phyloP scores from a whole-genome alignment of 2,888 invertebrate species.

The Agrypnus murinus region DNA sequence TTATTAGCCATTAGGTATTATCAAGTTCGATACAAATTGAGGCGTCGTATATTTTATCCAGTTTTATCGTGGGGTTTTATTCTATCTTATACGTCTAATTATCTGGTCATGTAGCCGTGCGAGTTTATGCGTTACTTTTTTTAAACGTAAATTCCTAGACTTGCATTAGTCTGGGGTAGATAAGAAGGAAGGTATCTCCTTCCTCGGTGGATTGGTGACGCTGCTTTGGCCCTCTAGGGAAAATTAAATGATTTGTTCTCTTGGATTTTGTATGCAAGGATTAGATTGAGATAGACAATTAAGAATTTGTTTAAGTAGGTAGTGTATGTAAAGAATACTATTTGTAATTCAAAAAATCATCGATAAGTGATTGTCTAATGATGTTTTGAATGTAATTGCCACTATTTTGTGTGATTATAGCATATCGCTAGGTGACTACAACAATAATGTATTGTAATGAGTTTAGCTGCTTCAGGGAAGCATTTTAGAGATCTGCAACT shows the following conservation, averaged over 20 bases:
- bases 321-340: too few relatives aligned
- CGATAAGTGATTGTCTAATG: too few relatives aligned
- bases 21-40: slow-evolving; percentile 57
- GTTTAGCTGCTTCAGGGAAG: too few relatives aligned
- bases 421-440: too few relatives aligned
- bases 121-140: slow-evolving; percentile 58
- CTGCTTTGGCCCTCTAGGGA: slow-evolving; percentile 57
- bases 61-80: slow-evolving; percentile 52
- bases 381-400: too few relatives aligned
- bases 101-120: slow-evolving; percentile 57
- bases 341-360: too few relatives aligned
- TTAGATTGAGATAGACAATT: not conserved
- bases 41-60: slow-evolving; percentile 56
- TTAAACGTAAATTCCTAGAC: slow-evolving; percentile 57
- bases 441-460: too few relatives aligned
- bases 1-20: slow-evolving; percentile 57
- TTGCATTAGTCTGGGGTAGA: slow-evolving; percentile 62
- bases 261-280: not conserved
- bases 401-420: too few relatives aligned
- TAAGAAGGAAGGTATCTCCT: slow-evolving; percentile 47
- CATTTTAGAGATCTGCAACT: too few relatives aligned
- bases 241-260: slow-evolving; percentile 34
- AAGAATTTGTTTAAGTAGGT: too few relatives aligned
- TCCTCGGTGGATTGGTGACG: slow-evolving; percentile 53
- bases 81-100: slow-evolving; percentile 54